phyloP scores from a whole-genome alignment of 2,113 vertebrate genomes.

The Chionis minor region DNA sequence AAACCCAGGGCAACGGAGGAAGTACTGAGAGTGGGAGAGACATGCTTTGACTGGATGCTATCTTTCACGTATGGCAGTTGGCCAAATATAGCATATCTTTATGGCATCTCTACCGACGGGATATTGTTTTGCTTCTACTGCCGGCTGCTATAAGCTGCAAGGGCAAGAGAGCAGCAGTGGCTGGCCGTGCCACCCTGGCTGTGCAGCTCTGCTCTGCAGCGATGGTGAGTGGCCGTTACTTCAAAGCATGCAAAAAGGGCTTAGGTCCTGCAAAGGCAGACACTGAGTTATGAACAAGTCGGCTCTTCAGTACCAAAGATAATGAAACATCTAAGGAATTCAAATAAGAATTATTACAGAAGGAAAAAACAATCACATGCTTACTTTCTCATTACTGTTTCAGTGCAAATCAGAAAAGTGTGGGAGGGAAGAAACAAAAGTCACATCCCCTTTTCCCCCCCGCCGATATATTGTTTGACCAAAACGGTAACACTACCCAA shows the following conservation, averaged over 20 bases:
- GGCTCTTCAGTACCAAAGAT: not conserved
- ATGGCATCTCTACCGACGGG: not conserved
- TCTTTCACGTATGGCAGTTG: not conserved
- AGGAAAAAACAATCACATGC: not conserved
- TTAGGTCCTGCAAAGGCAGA: not conserved
- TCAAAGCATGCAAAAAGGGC: not conserved
- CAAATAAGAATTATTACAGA: not conserved
- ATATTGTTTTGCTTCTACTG: not conserved
- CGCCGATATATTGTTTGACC: not conserved
- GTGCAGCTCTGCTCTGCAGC: not conserved
- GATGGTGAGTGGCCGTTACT: not conserved
- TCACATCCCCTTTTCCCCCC: not conserved
- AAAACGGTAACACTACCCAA: not conserved
- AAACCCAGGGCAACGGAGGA: not conserved
- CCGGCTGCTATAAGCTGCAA: not conserved
- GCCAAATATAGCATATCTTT: not conserved
- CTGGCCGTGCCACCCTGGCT: not conserved
- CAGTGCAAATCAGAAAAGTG: not conserved
- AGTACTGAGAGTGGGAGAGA: not conserved
- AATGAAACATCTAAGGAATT: not conserved
- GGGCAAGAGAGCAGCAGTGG: not conserved
- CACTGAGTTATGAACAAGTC: not conserved
- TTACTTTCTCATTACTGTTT: not conserved
- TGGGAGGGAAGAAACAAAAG: not conserved
- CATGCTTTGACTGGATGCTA: not conserved